Conservation (phyloP, 2,888 invertebrate genomes). For the Eristalis tenax region DNA sequence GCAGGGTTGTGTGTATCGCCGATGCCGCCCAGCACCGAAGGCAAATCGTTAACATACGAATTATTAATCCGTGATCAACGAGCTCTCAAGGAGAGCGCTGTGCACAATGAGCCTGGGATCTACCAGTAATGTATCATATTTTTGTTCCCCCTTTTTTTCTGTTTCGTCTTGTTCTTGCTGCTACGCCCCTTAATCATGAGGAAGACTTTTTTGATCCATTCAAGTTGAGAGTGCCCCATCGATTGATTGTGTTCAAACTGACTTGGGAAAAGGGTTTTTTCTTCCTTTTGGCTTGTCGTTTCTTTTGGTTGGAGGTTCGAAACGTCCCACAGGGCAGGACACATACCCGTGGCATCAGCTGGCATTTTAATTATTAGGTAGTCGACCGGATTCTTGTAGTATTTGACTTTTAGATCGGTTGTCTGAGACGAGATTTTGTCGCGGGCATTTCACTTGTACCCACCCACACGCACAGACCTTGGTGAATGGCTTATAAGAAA, state of each 20-base stretch:
- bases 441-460: neutral
- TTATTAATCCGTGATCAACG: conserved; percentile 70
- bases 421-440: neutral
- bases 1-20: conserved; percentile 25
- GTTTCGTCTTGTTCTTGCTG: conserved; percentile 13
- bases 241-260: conserved; percentile 47
- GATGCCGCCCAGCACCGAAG: conserved; percentile 67
- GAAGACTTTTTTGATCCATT: conserved; percentile 63
- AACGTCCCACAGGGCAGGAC: conserved; percentile 9
- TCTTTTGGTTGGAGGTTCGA: neutral
- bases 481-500: too few species aligned
- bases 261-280: conserved; percentile 1
- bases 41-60: conserved; percentile 67
- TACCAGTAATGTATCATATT: conserved; percentile 46
- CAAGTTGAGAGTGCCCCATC: conserved; percentile 37
- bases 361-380: conserved; percentile 54
- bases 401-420: conserved; percentile 37
- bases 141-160: conserved; percentile 3
- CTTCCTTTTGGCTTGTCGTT: neutral
- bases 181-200: conserved; percentile 60
- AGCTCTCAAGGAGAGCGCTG: conserved; percentile 34
- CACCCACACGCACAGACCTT: too few species aligned
- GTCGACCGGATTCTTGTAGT: conserved; percentile 14
- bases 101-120: conserved; percentile 45
- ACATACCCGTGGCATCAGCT: conserved; percentile 44